These are phyloP conservation scores for Poecilia latipinna DNA, from an alignment of 2,113 vertebrate genomes.

Conservation along the genomic window DNA sequence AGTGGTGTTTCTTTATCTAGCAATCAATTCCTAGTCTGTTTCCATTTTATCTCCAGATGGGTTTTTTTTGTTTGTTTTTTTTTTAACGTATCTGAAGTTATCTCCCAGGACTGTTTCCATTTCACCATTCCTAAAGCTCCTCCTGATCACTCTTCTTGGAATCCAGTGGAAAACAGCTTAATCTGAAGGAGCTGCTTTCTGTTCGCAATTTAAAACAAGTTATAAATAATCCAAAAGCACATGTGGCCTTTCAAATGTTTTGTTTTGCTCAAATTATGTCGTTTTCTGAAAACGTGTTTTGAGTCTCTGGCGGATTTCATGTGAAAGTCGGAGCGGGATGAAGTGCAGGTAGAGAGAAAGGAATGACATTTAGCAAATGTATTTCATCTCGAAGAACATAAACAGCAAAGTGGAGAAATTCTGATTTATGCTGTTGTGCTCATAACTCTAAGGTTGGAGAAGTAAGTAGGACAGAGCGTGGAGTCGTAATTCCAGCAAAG, in stretches of 20 bases:
- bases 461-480: background rate
- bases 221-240: background rate
- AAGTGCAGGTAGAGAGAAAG: background rate
- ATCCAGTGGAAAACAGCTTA: background rate
- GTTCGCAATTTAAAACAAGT: background rate
- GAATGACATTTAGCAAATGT: background rate
- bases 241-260: background rate
- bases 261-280: background rate
- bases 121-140: background rate
- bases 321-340: background rate
- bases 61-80: background rate
- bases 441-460: background rate
- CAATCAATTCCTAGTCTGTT: background rate
- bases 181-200: background rate
- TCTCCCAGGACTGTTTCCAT: background rate
- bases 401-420: background rate
- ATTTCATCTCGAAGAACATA: background rate
- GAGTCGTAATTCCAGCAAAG: background rate
- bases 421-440: background rate
- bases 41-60: background rate
- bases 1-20: background rate
- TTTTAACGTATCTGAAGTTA: no score
- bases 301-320: background rate
- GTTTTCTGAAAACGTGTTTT: background rate
- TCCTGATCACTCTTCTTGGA: conserved; percentile 1